Base-by-base conservation (phyloP, 2,888 invertebrate species). In the Drosophila melanosoma region DNA sequence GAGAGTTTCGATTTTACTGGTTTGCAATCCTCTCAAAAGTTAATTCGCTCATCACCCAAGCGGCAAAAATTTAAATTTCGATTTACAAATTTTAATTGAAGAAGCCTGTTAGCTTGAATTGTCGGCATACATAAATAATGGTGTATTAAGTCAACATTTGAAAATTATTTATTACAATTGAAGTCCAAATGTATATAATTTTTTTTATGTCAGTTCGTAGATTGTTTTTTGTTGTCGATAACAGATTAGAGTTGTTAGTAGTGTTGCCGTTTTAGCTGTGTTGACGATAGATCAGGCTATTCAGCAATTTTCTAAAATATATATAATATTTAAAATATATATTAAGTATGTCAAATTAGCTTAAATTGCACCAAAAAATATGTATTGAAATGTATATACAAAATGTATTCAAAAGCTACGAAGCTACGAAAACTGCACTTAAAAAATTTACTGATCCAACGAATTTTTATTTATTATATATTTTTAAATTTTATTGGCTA, bases 221-320 rank as follows among this genome's bases (percentile, higher is more conserved):
- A 29, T 56, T 54, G 17, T 38, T 11, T 40, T 20, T 6, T 40
- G 29, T n/a, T 56, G 15, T 56, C 56, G 56, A 56, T 56, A 56
- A 56, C 40, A 56, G 8, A 15, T 29, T n/a, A 11, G n/a, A 29
- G 6, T n/a, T 29, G n/a, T 15, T 40, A 8, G 4, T 2, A 20
- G 56, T 56, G n/a, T 8, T 56, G 56, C 8, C n/a, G 4, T 15
- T 56, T 56, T 56, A 56, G 56, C 29, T 29, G 0, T 40, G 5
- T 20, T 40, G 15, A 32, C 3, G 56, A 26, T 56, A 20, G 15
- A 56, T 26, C 15, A 17, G 26, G 36, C 36, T n/a, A 6, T 23
- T 45, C 45, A 45, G 15, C 20, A 23, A 45, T 15, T 45, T 45
- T 45, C 23, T 45, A 6, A n/a, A 11, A n/a, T n/a, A 0, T 0